These are phyloP conservation scores for Chitala chitala DNA, from an alignment of 2,113 vertebrate genomes.

Conservation along the genomic window DNA sequence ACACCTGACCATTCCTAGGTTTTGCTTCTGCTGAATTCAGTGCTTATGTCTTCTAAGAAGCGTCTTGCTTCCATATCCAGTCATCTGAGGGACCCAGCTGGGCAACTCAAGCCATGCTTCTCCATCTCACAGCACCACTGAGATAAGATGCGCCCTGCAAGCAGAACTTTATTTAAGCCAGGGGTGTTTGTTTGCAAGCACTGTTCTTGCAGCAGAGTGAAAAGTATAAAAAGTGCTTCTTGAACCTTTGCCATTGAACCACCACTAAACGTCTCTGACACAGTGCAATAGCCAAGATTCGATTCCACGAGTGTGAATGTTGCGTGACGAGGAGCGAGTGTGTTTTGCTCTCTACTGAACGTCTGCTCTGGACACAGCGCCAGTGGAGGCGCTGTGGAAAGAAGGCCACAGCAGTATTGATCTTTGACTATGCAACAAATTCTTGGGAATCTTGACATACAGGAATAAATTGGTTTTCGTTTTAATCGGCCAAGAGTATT, in stretches of 20 bases:
- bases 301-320: not conserved
- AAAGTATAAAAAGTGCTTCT: conserved; percentile 13
- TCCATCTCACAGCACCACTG: not conserved
- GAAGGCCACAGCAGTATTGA: not conserved
- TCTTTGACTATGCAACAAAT: conserved; percentile 19
- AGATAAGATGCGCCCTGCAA: not conserved
- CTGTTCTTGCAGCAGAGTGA: not conserved
- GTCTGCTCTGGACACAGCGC: not conserved
- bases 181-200: not conserved
- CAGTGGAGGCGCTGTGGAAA: not conserved
- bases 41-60: too few relatives aligned
- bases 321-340: not conserved
- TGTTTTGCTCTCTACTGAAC: not conserved
- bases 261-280: conserved; percentile 1
- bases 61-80: not conserved
- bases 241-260: not conserved
- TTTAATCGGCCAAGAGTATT: not conserved
- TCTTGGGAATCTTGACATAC: not conserved
- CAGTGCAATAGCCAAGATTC: conserved; percentile 13
- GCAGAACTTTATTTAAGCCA: not conserved
- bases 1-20: too few relatives aligned
- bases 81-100: not conserved
- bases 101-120: not conserved
- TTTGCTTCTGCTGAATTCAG: too few relatives aligned
- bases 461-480: not conserved